Evolutionary conservation across 2,888 invertebrate genomes (phyloP).

Genomic region (Hybos culiciformis): DNA sequence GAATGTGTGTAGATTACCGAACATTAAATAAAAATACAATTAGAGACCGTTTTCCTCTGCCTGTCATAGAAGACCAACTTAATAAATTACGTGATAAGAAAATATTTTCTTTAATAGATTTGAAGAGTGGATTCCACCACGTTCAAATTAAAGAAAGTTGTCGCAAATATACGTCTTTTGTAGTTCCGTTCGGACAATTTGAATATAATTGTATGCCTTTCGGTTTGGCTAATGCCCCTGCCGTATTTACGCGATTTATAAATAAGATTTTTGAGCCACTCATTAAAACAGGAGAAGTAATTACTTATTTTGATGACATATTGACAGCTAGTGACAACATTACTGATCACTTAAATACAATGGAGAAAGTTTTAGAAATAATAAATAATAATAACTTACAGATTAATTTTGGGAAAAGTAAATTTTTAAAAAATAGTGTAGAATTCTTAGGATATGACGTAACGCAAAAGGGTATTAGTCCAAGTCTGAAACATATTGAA

Average conservation of each 20-base stretch:
- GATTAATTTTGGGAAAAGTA: neutral
- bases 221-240: neutral
- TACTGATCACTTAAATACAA: neutral
- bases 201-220: neutral
- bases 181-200: neutral
- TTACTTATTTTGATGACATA: slow-evolving; percentile 6
- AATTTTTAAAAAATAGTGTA: neutral
- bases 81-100: too few relatives aligned
- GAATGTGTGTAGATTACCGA: neutral
- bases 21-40: too few relatives aligned
- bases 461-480: neutral
- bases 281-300: slow-evolving; percentile 1
- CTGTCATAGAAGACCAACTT: neutral
- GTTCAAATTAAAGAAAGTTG: neutral
- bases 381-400: neutral
- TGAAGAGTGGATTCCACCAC: neutral
- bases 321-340: neutral
- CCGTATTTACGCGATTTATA: slow-evolving; percentile 9
- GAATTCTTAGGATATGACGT: neutral
- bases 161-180: neutral
- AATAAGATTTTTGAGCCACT: slow-evolving; percentile 1
- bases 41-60: neutral
- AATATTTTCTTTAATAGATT: too few relatives aligned
- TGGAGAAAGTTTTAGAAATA: neutral
- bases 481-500: neutral